Evolutionary conservation across 2,888 invertebrate genomes (phyloP).

Genomic region (Nymphalis urticae): DNA sequence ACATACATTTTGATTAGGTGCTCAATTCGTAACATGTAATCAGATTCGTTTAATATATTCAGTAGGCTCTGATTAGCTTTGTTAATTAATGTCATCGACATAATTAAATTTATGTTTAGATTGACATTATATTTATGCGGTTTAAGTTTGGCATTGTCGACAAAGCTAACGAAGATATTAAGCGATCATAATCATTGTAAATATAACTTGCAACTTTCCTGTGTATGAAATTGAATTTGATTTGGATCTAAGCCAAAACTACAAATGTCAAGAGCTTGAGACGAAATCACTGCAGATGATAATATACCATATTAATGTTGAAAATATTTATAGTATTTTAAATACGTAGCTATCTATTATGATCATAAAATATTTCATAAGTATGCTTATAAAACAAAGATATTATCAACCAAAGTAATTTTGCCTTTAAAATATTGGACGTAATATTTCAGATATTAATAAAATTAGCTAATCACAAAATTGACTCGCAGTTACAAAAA

Average conservation of each 20-base stretch:
- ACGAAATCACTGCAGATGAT: conserved; percentile 4
- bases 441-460: too few relatives aligned
- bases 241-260: conserved; percentile 21
- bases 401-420: too few relatives aligned
- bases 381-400: too few relatives aligned
- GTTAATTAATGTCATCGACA: conserved; percentile 20
- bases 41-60: conserved; percentile 28
- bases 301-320: conserved; percentile 3
- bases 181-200: conserved; percentile 19
- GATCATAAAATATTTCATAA: too few relatives aligned
- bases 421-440: too few relatives aligned
- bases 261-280: conserved; percentile 14
- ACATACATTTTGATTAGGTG: conserved; percentile 15
- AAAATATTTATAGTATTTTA: background rate
- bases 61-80: conserved; percentile 21
- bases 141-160: conserved; percentile 8
- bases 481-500: too few relatives aligned
- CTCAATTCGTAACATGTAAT: conserved; percentile 22
- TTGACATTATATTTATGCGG: conserved; percentile 21
- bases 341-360: background rate
- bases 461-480: too few relatives aligned
- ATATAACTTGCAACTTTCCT: conserved; percentile 19
- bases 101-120: conserved; percentile 23
- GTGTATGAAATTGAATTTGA: conserved; percentile 22
- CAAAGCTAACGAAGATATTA: conserved; percentile 5